A percentile compares a stretch with the other conserved stretches of the same genome.
Evolutionary conservation across 2,113 vertebrate species (phyloP).

Genomic region (Syrrhaptes paradoxus): DNA sequence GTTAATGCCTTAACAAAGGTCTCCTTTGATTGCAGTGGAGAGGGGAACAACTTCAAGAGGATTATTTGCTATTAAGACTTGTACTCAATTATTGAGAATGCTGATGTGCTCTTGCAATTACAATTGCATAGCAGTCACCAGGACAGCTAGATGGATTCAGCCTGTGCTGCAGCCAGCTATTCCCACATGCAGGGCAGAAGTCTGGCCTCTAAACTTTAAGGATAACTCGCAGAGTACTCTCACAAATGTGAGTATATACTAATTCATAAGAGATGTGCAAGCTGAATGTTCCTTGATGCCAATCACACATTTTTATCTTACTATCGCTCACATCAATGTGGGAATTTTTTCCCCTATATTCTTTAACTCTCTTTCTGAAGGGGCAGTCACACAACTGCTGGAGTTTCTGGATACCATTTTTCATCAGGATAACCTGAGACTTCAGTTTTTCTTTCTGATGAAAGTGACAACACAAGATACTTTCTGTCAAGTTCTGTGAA

Average conservation of each 20-base stretch:
- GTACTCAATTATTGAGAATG: neutral
- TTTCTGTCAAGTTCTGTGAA: neutral
- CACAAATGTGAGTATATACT: neutral
- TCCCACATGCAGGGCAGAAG: neutral
- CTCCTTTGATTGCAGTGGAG: slow-evolving; percentile 30
- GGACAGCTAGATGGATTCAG: neutral
- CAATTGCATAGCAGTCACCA: neutral
- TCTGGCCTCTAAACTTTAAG: neutral
- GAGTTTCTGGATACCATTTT: neutral
- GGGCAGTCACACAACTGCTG: neutral
- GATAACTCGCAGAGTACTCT: neutral
- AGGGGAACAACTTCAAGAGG: slow-evolving; percentile 35
- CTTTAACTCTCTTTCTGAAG: neutral
- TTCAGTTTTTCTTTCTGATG: neutral
- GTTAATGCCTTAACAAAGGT: slow-evolving; percentile 59
- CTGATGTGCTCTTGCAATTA: slow-evolving; percentile 14
- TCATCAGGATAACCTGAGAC: neutral
- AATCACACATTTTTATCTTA: neutral
- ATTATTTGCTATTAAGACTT: slow-evolving; percentile 55
- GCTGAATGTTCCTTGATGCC: neutral
- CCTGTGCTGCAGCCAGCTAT: neutral
- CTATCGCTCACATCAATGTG: neutral
- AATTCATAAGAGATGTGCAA: neutral
- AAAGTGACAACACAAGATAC: neutral
- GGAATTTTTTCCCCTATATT: neutral